phyloP scores from a whole-genome alignment of 2,888 invertebrate species.

The Sceliomorpha sp. region DNA sequence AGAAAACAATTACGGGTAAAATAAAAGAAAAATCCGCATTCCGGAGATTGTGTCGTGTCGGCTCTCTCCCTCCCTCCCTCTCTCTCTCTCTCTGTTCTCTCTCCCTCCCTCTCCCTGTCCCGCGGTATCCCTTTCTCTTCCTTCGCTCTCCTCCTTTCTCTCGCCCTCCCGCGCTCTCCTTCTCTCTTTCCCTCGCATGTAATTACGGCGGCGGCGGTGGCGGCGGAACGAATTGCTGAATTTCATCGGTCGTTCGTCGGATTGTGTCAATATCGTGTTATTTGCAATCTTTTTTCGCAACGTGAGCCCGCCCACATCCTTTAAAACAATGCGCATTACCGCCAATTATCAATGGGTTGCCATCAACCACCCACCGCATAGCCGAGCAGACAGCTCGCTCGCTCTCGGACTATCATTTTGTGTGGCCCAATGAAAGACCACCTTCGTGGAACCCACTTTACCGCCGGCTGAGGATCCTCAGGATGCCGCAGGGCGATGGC shows the following conservation, averaged over 20 bases:
- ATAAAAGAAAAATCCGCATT: slow-evolving; percentile 42
- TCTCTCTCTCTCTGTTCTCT: slow-evolving; percentile 5
- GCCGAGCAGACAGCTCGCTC: slow-evolving; percentile 58
- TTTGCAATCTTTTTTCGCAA: slow-evolving; percentile 57
- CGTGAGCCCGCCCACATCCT: slow-evolving; percentile 63
- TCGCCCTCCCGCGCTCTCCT: background rate
- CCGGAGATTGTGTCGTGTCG: slow-evolving; percentile 37
- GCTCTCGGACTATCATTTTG: slow-evolving; percentile 70
- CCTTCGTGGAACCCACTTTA: slow-evolving; percentile 74
- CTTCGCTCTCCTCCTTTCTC: background rate
- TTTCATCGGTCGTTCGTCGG: slow-evolving; percentile 46
- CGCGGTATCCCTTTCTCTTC: no score
- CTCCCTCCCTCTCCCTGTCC: slow-evolving; percentile 1
- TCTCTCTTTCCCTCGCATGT: slow-evolving; percentile 35
- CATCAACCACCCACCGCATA: slow-evolving; percentile 68
- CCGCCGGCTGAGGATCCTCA: slow-evolving; percentile 65
- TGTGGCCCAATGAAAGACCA: slow-evolving; percentile 73
- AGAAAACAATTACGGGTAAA: slow-evolving; percentile 41
- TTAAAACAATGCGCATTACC: slow-evolving; percentile 68
- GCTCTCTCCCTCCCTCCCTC: slow-evolving; percentile 6
- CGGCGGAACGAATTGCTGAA: slow-evolving; percentile 44
- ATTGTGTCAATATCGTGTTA: slow-evolving; percentile 57
- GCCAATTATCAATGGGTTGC: slow-evolving; percentile 69
- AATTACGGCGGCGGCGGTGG: slow-evolving; percentile 37
- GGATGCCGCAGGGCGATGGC: slow-evolving; percentile 62